Evolutionary conservation across 2,113 vertebrate species (phyloP).

Genomic region (Tachysurus vachellii): DNA sequence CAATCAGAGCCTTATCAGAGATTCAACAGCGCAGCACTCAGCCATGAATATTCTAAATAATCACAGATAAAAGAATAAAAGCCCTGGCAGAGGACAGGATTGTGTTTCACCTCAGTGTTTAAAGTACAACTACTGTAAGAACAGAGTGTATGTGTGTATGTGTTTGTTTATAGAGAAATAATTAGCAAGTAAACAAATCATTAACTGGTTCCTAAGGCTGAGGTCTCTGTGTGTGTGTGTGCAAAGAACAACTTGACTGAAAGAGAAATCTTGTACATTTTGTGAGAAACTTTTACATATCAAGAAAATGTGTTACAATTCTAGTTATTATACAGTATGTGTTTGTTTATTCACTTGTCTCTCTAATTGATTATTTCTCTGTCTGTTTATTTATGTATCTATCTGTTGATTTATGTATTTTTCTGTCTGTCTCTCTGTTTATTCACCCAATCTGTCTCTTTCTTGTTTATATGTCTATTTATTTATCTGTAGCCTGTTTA

Average conservation of each 20-base stretch:
- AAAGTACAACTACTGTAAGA: neutral
- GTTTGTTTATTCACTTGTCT: neutral
- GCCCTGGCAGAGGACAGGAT: neutral
- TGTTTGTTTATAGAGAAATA: neutral
- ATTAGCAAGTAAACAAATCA: conserved; percentile 20
- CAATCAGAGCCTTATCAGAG: conserved; percentile 18
- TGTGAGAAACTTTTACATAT: neutral
- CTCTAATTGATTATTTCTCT: neutral
- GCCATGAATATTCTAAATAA: neutral
- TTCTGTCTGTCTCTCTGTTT: neutral
- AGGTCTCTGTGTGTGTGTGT: neutral
- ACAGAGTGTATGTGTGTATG: neutral
- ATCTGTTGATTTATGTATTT: rapidly evolving
- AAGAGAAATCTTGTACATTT: neutral
- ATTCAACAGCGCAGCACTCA: neutral
- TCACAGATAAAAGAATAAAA: neutral
- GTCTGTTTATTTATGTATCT: neutral
- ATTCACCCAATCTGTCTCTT: rapidly evolving
- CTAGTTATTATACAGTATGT: neutral
- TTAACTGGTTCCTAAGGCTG: conserved; percentile 35
- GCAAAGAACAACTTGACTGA: neutral
- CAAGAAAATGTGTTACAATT: neutral
- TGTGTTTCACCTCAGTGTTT: neutral
- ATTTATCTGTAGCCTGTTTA: neutral
- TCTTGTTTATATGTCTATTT: neutral